Conservation (phyloP, 2,888 invertebrate species). For the Miltochrista miniata region DNA sequence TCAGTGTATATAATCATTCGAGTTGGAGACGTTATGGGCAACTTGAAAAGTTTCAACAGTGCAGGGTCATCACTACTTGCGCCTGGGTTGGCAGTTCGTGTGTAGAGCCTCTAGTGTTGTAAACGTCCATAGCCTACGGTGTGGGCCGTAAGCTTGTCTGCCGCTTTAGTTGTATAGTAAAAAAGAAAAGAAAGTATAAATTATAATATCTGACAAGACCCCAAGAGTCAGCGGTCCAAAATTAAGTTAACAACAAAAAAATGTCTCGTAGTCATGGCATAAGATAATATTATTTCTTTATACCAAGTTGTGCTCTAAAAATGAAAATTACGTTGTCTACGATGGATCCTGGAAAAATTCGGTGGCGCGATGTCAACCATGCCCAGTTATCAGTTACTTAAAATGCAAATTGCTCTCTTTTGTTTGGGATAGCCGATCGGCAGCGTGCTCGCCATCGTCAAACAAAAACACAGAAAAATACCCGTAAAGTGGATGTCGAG, state of each 20-base stretch:
- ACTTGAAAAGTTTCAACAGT: too few relatives aligned
- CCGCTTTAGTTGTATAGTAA: too few relatives aligned
- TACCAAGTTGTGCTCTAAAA: conserved; percentile 52
- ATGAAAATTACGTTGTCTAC: conserved; percentile 63
- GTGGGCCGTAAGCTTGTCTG: too few relatives aligned
- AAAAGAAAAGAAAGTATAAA: too few relatives aligned
- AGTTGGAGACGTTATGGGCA: too few relatives aligned
- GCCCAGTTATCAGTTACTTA: conserved; percentile 76
- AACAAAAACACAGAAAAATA: conserved; percentile 43
- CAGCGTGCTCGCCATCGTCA: conserved; percentile 43
- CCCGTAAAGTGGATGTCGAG: too few relatives aligned
- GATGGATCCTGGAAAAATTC: conserved; percentile 60
- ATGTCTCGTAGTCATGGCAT: conserved; percentile 52
- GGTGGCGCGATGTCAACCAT: conserved; percentile 55
- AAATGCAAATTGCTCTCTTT: conserved; percentile 79
- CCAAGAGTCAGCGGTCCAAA: conserved; percentile 16
- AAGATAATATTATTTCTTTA: conserved; percentile 60
- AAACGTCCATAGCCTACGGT: too few relatives aligned
- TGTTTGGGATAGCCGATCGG: conserved; percentile 67
- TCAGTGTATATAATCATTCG: too few relatives aligned
- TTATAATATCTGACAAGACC: too few relatives aligned
- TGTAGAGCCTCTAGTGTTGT: too few relatives aligned
- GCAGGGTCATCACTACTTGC: too few relatives aligned
- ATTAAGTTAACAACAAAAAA: conserved; percentile 39
- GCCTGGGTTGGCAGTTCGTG: too few relatives aligned